These are phyloP conservation scores for Enoplosus armatus DNA, from an alignment of 2,797 vertebrate species.

Conservation along the genomic window DNA sequence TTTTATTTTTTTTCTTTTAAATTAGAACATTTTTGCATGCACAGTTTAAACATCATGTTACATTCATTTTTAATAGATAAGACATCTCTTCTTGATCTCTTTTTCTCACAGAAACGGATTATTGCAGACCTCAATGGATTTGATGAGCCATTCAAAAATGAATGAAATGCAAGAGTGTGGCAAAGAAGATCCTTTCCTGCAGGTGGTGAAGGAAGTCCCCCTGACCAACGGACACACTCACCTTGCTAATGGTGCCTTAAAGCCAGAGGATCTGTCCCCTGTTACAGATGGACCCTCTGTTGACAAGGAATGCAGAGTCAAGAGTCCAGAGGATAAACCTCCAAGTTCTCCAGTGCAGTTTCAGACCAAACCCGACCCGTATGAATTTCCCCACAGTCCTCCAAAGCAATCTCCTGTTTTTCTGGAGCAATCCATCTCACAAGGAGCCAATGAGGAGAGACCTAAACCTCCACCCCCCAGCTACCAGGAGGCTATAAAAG, in stretches of 20 bases:
- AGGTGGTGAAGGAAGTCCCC: slow-evolving; percentile 80
- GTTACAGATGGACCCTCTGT: slow-evolving; percentile 71
- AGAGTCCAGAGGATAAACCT: slow-evolving; percentile 78
- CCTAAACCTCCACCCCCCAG: slow-evolving; percentile 57
- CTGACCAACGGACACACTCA: slow-evolving; percentile 91
- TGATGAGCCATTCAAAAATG: slow-evolving; percentile 79
- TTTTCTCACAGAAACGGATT: slow-evolving; percentile 80
- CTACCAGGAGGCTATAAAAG: slow-evolving; percentile 62
- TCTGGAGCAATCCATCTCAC: slow-evolving; percentile 46
- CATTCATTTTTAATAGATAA: not conserved
- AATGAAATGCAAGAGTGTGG: slow-evolving; percentile 74
- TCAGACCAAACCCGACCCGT: slow-evolving; percentile 86
- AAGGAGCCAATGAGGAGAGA: slow-evolving; percentile 41
- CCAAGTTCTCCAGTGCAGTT: slow-evolving; percentile 46
- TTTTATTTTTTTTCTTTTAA: not conserved
- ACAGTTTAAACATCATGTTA: not conserved
- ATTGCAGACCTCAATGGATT: slow-evolving; percentile 69
- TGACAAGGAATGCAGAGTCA: slow-evolving; percentile 72
- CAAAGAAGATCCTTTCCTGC: slow-evolving; percentile 75
- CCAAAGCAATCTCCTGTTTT: slow-evolving; percentile 53
- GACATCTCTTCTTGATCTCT: slow-evolving; percentile 5
- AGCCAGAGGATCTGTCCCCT: slow-evolving; percentile 86
- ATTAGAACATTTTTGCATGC: not conserved
- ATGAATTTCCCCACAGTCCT: slow-evolving; percentile 87
- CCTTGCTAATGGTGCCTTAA: slow-evolving; percentile 96